phyloP scores from a whole-genome alignment of 2,113 vertebrate species.

The Choloepus hoffmanni region DNA sequence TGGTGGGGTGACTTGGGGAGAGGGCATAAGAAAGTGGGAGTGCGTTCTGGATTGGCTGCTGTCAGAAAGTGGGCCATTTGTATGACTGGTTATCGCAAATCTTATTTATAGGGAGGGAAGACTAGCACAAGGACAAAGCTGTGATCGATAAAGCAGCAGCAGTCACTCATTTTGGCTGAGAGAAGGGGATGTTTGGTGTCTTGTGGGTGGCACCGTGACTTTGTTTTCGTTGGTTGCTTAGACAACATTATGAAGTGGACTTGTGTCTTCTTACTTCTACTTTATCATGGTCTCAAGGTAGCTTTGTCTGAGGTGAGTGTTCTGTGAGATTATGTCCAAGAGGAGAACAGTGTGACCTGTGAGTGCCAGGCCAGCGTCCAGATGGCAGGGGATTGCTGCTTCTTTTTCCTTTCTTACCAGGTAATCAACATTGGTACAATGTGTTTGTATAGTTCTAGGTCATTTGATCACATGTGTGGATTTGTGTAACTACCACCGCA shows the following conservation, averaged over 20 bases:
- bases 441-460: not conserved
- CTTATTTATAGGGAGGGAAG: not conserved
- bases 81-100: fast-evolving
- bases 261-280: not conserved
- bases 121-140: not conserved
- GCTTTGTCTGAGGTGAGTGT: not conserved
- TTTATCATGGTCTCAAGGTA: not conserved
- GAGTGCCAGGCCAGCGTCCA: not conserved
- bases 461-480: not conserved
- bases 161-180: not conserved
- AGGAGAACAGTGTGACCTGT: not conserved
- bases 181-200: not conserved
- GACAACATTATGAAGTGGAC: not conserved
- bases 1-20: not conserved
- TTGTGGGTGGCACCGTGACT: not conserved
- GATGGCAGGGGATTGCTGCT: not conserved
- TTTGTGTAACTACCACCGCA: not conserved
- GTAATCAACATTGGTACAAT: fast-evolving
- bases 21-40: no score
- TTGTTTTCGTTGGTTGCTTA: not conserved
- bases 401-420: not conserved
- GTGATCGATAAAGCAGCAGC: not conserved
- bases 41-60: not conserved
- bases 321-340: not conserved
- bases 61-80: not conserved